phyloP scores from a whole-genome alignment of 2,888 invertebrate species.

The Apamea sordens region DNA sequence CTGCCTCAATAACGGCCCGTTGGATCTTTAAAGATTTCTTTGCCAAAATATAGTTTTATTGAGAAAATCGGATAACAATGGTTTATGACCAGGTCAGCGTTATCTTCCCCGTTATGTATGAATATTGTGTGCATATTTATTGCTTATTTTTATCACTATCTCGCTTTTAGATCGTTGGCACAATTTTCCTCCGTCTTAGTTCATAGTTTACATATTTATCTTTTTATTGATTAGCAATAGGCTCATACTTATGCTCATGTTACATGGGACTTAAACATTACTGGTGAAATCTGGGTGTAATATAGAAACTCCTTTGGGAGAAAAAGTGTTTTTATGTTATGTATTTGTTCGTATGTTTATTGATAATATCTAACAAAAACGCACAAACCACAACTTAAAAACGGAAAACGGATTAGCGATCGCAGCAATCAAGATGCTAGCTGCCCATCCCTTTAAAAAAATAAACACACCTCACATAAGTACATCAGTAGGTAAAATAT shows the following conservation, averaged over 20 bases:
- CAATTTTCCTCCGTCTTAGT: not conserved
- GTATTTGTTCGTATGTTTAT: not conserved
- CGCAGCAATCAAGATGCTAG: not conserved
- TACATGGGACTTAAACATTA: not conserved
- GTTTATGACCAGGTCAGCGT: constrained; percentile 34
- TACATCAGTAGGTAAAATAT: constrained; percentile 4
- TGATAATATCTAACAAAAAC: not conserved
- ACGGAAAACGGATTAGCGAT: not conserved
- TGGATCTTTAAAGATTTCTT: constrained; percentile 26
- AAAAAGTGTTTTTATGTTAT: not conserved
- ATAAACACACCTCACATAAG: not conserved
- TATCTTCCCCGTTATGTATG: constrained; percentile 34
- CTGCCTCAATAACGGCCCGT: constrained; percentile 33
- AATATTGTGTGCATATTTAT: constrained; percentile 34
- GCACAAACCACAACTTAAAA: no score
- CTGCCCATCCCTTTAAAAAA: not conserved
- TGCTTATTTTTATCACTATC: constrained; percentile 24
- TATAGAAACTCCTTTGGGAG: not conserved
- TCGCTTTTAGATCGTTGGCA: not conserved
- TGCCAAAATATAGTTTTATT: constrained; percentile 35
- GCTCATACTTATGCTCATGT: not conserved
- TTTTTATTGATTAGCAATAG: not conserved
- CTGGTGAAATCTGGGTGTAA: not conserved
- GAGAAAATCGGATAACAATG: constrained; percentile 49
- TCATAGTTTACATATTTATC: not conserved